Percentiles rank a stretch among this genome's conserved stretches.
phyloP scores from a whole-genome alignment of 2,888 invertebrate genomes.

The Cremastobaeus sp. region DNA sequence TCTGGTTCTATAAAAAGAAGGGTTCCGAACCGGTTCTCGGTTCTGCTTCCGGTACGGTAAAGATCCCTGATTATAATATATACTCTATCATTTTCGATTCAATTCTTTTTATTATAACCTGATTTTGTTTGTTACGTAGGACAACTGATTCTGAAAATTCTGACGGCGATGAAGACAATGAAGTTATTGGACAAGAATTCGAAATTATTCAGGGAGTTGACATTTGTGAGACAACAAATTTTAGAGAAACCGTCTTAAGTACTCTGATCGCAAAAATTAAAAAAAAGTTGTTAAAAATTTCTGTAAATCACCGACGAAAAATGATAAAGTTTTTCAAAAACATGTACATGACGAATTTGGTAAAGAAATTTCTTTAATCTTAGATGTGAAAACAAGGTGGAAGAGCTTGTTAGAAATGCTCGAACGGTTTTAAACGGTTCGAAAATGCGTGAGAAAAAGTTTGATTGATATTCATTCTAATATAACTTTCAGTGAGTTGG shows the following conservation, averaged over 20 bases:
- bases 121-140: not conserved
- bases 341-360: slow-evolving; percentile 55
- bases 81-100: too few species aligned
- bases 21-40: too few species aligned
- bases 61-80: too few species aligned
- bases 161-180: not conserved
- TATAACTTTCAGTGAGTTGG: too few species aligned
- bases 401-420: slow-evolving; percentile 51
- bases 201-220: not conserved
- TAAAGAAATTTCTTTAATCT: slow-evolving; percentile 54
- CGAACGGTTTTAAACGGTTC: slow-evolving; percentile 12
- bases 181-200: slow-evolving; percentile 9
- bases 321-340: slow-evolving; percentile 52
- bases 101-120: too few species aligned
- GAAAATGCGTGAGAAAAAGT: slow-evolving; percentile 15
- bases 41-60: too few species aligned
- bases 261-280: slow-evolving; percentile 15
- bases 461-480: slow-evolving; percentile 19
- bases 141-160: slow-evolving; percentile 8
- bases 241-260: too few species aligned
- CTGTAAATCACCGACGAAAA: slow-evolving; percentile 60
- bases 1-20: too few species aligned
- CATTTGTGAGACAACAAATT: not conserved
- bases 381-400: slow-evolving; percentile 60
- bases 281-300: slow-evolving; percentile 43